Evolutionary conservation across 2,797 vertebrate species (phyloP).

Genomic region (Gobio occitaniae): DNA sequence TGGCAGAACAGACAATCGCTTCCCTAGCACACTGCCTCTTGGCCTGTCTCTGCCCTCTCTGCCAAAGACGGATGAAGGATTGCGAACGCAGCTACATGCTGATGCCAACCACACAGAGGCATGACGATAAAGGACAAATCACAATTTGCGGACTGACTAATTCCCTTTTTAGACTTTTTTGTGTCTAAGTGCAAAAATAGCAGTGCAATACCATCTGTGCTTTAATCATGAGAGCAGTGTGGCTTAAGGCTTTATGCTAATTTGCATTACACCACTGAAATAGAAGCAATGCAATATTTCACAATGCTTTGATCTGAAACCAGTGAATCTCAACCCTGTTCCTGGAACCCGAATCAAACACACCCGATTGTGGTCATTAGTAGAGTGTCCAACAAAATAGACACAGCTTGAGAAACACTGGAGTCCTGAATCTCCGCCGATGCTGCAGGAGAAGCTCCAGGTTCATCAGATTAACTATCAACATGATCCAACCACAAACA

Average conservation of each 20-base stretch:
- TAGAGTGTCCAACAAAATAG: not conserved
- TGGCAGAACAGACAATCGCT: slow-evolving; percentile 57
- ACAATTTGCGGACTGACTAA: not conserved
- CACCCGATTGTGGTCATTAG: not conserved
- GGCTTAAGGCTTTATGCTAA: not conserved
- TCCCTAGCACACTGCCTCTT: not conserved
- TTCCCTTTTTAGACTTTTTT: not conserved
- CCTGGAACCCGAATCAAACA: not conserved
- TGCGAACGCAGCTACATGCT: not conserved
- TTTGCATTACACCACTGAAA: slow-evolving; percentile 24
- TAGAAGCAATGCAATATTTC: not conserved
- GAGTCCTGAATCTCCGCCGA: not conserved
- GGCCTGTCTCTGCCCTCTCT: not conserved
- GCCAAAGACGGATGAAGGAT: not conserved
- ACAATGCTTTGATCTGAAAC: slow-evolving; percentile 5
- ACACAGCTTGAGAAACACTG: not conserved
- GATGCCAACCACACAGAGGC: not conserved
- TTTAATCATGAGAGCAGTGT: not conserved
- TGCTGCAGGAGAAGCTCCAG: not conserved
- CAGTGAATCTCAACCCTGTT: not conserved
- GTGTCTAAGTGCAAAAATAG: not conserved
- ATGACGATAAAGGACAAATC: not conserved
- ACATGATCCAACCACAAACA: not conserved
- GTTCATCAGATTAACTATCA: not conserved
- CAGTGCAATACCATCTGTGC: not conserved